Percentiles rank a stretch among this genome's conserved stretches.
Evolutionary conservation across 2,113 vertebrate genomes (phyloP).

Genomic region (Tympanuchus pallidicinctus): DNA sequence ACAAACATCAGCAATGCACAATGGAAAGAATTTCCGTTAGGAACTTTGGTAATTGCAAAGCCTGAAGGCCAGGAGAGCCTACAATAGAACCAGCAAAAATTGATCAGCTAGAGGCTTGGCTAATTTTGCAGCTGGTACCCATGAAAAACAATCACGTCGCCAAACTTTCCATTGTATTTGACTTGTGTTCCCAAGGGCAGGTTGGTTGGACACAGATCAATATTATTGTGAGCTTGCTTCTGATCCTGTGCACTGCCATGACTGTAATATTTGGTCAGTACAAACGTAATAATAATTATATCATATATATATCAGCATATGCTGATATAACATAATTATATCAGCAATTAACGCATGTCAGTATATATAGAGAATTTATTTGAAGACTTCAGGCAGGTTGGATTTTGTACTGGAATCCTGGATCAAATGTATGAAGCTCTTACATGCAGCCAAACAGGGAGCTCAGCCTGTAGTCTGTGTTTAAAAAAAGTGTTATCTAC

Average conservation of each 20-base stretch:
- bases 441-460: background rate
- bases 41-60: background rate
- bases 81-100: background rate
- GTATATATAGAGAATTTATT: background rate
- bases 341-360: background rate
- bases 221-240: background rate
- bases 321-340: accelerated
- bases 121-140: slow-evolving; percentile 10
- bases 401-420: background rate
- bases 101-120: background rate
- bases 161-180: background rate
- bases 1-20: slow-evolving; percentile 13
- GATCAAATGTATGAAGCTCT: background rate
- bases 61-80: background rate
- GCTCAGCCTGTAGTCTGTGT: background rate
- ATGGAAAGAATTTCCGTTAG: background rate
- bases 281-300: background rate
- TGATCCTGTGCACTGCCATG: background rate
- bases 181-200: background rate
- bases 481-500: background rate
- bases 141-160: background rate
- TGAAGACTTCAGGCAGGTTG: background rate
- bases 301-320: too few species aligned
- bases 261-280: background rate
- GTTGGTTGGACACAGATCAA: background rate